Conservation (phyloP, 37 sponge, comb jelly and placozoan genomes). For the Halisarca cf. caerulea region DNA sequence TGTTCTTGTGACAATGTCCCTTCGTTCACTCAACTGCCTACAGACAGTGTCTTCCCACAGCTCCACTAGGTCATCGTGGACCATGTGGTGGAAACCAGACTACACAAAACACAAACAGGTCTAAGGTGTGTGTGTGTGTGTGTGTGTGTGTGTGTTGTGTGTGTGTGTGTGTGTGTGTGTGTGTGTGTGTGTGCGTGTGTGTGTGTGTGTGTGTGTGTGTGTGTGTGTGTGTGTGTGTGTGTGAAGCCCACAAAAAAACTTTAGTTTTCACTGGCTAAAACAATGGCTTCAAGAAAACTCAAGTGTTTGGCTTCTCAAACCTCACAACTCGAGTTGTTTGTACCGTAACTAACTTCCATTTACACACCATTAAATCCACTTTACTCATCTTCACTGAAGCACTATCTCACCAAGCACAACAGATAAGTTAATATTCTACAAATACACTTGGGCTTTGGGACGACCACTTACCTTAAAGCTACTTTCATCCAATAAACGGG, state of each 20-base stretch:
- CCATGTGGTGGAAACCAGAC: not conserved
- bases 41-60: slow-evolving; percentile 1
- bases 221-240: no score
- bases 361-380: no score
- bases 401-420: no score
- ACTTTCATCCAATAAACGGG: no score
- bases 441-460: no score
- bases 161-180: slow-evolving; percentile 26
- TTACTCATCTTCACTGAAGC: no score
- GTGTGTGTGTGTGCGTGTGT: not conserved
- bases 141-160: slow-evolving; percentile 16
- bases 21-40: not conserved
- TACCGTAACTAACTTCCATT: no score
- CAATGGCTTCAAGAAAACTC: not conserved
- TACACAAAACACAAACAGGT: not conserved
- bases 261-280: slow-evolving; percentile 11
- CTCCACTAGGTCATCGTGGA: not conserved
- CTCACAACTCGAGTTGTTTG: no score
- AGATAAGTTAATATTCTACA: no score
- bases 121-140: not conserved
- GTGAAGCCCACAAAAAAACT: slow-evolving; percentile 18
- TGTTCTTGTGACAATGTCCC: not conserved
- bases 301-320: slow-evolving; percentile 5
- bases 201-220: no score
- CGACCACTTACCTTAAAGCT: no score